Conservation (phyloP, 2,797 vertebrate species). For the Hippocampus kuda region DNA sequence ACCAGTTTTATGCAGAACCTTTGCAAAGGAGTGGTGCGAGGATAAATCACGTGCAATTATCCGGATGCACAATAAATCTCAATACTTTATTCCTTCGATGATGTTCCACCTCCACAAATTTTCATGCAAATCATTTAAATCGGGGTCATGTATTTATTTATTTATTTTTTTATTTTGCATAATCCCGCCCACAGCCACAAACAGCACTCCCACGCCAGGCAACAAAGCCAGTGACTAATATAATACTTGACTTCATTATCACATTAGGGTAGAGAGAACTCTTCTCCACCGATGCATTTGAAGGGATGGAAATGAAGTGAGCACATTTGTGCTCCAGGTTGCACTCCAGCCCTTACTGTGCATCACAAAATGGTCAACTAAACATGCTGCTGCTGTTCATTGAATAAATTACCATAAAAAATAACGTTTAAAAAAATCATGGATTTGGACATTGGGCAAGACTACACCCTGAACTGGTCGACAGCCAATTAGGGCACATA, state of each 20-base stretch:
- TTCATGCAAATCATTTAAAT: not conserved
- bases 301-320: not conserved
- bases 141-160: too few relatives aligned
- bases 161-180: not conserved
- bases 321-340: not conserved
- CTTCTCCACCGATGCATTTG: too few relatives aligned
- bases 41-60: not conserved
- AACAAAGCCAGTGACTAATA: not conserved
- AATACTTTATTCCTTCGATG: not conserved
- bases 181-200: not conserved
- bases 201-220: not conserved
- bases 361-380: slow-evolving; percentile 2
- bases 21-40: not conserved
- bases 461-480: too few relatives aligned
- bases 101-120: not conserved
- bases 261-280: too few relatives aligned
- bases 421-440: too few relatives aligned
- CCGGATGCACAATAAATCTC: not conserved
- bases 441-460: too few relatives aligned
- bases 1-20: not conserved
- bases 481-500: too few relatives aligned
- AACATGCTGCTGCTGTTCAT: too few relatives aligned
- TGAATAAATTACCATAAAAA: too few relatives aligned
- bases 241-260: not conserved
- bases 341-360: slow-evolving; percentile 3